A percentile compares a stretch with the other conserved stretches of the same genome.
These are phyloP conservation scores for Nomada goodeniana DNA, from an alignment of 2,888 invertebrate genomes.

Conservation along the genomic window DNA sequence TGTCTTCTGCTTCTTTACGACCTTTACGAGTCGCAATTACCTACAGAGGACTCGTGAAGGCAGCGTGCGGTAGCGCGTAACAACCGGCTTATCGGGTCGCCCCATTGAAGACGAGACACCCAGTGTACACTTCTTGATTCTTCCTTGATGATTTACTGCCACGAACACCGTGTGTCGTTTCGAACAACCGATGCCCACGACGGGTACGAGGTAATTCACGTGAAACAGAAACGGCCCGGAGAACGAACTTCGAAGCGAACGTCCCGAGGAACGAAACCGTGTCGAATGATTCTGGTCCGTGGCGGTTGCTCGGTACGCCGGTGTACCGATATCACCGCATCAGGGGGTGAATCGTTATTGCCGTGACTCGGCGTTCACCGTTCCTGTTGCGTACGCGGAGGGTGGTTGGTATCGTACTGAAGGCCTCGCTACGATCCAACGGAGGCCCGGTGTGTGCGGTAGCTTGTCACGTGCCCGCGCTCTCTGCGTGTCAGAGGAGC, in stretches of 20 bases:
- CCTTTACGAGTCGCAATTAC: slow-evolving; percentile 80
- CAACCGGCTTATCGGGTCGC: slow-evolving; percentile 71
- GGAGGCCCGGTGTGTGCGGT: slow-evolving; percentile 83
- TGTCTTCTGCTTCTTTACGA: slow-evolving; percentile 85
- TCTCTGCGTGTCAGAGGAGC: slow-evolving; percentile 83
- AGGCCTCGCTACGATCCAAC: slow-evolving; percentile 80
- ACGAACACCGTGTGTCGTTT: slow-evolving; percentile 23
- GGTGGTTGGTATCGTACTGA: slow-evolving; percentile 84
- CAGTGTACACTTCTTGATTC: slow-evolving; percentile 43
- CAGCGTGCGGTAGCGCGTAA: slow-evolving; percentile 74
- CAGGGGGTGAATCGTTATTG: slow-evolving; percentile 73
- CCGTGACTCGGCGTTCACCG: slow-evolving; percentile 64
- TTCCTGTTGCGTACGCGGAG: slow-evolving; percentile 83
- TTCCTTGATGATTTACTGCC: slow-evolving; percentile 29
- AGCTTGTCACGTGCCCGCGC: slow-evolving; percentile 84
- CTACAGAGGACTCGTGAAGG: slow-evolving; percentile 71
- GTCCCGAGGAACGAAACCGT: neutral
- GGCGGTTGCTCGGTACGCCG: slow-evolving; percentile 3
- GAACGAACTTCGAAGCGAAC: neutral
- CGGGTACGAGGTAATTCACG: too few relatives aligned
- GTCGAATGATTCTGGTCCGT: slow-evolving; percentile 4
- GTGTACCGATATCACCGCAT: slow-evolving; percentile 62
- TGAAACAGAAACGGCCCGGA: neutral
- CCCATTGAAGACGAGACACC: slow-evolving; percentile 70
- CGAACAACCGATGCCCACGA: slow-evolving; percentile 1